phyloP scores from a whole-genome alignment of 2,797 vertebrate genomes.

The Morus bassanus region DNA sequence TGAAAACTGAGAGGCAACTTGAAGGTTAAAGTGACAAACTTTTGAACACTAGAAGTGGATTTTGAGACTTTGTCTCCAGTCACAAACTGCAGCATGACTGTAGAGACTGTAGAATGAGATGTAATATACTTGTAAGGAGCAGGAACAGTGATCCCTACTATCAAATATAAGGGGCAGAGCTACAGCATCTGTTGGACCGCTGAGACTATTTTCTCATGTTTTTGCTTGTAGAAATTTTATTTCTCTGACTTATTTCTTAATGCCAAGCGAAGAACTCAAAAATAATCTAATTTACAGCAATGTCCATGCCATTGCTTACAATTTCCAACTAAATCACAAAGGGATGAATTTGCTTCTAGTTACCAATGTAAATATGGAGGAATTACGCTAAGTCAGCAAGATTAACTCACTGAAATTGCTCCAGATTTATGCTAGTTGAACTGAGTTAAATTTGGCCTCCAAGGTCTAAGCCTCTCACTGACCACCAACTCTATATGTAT shows the following conservation, averaged over 20 bases:
- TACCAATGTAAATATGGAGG: not conserved
- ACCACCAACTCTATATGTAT: conserved; percentile 37
- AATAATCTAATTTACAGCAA: conserved; percentile 15
- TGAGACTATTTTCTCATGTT: conserved; percentile 35
- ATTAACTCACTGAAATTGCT: not conserved
- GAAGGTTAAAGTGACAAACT: conserved; percentile 50
- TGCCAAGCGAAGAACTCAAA: conserved; percentile 10
- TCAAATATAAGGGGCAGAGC: conserved; percentile 35
- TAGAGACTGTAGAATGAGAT: conserved; percentile 44
- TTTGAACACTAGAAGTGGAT: conserved; percentile 57
- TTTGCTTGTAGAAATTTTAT: conserved; percentile 57
- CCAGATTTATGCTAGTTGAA: not conserved
- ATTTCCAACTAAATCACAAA: conserved; percentile 1
- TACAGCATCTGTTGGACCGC: conserved; percentile 46
- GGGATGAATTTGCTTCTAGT: conserved; percentile 22
- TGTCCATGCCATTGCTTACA: conserved; percentile 30
- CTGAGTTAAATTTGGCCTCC: conserved; percentile 34
- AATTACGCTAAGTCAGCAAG: not conserved
- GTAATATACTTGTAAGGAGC: conserved; percentile 20
- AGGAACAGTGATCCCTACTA: conserved; percentile 38
- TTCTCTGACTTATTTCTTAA: conserved; percentile 46
- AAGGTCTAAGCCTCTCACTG: conserved; percentile 50
- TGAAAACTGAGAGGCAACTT: conserved; percentile 56
- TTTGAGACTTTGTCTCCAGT: conserved; percentile 60
- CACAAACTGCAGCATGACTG: conserved; percentile 32